Percentiles rank a stretch among this genome's conserved stretches.
phyloP scores from a whole-genome alignment of 2,113 vertebrate species.

The Microcebus murinus region DNA sequence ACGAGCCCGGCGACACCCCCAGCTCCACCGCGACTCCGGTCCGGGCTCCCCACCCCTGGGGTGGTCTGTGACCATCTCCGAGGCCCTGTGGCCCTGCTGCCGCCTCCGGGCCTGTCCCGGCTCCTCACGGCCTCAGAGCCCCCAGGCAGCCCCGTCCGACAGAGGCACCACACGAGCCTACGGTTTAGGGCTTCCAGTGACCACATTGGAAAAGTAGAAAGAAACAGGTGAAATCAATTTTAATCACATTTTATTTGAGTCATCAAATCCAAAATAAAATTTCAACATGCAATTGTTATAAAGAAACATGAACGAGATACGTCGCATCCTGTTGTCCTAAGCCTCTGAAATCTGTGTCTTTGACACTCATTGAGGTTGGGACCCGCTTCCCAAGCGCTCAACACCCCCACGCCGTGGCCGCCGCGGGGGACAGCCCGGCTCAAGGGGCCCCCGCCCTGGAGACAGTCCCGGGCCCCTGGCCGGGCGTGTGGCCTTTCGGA shows the following conservation, averaged over 20 bases:
- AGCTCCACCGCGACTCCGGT: neutral
- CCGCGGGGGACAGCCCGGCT: fast-evolving
- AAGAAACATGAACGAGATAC: fast-evolving
- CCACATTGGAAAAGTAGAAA: fast-evolving
- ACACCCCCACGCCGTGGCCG: fast-evolving
- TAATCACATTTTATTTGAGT: neutral
- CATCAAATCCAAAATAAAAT: neutral
- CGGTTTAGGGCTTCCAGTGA: neutral
- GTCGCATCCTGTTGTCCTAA: fast-evolving
- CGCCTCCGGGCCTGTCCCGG: neutral
- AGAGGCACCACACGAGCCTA: fast-evolving
- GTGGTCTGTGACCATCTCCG: neutral
- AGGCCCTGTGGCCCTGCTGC: neutral
- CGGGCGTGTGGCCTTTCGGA: fast-evolving
- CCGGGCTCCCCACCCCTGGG: neutral
- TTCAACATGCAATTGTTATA: fast-evolving
- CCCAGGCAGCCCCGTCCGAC: fast-evolving
- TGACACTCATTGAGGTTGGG: fast-evolving
- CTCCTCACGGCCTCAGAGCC: neutral
- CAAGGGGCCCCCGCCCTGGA: fast-evolving
- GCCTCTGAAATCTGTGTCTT: neutral
- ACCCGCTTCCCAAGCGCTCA: neutral
- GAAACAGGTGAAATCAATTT: neutral
- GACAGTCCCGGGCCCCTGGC: neutral
- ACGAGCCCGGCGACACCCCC: too few relatives aligned